Base-by-base conservation (phyloP, 2,113 vertebrate species). In the Morone saxatilis region DNA sequence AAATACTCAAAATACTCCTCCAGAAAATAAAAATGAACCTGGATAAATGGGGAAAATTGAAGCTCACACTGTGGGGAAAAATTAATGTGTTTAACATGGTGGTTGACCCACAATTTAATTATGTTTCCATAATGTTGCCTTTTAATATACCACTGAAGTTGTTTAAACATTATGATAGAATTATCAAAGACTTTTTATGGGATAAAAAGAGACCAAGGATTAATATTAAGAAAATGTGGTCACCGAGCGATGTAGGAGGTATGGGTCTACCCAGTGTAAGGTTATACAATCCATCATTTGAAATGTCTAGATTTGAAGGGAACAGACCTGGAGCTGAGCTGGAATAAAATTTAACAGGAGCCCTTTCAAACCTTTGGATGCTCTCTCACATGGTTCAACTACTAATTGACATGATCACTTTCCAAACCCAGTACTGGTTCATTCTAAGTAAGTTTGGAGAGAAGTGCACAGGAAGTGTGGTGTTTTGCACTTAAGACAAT, bases 101-200 rank as follows among this genome's bases (percentile, higher is more conserved):
- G 9, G 56, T 41, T 0, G 47, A n/a, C 0, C 38, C 36, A 43
- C 47, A 62, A 66, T 67, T 80, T 31, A 73, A 41, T 56, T 59
- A 57, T 68, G 19, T 77, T n/a, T 48, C 53, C 50, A 43, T 66
- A 69, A 57, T 80, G 78, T 47, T 80, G 14, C 40, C 59, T 17
- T 22, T 71, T 6, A 17, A 8, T 43, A 71, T 70, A 60, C 1
- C 47, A 4, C 56, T 14, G 20, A 19, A 51, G 3, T 4, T 78
- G 5, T 73, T 61, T 73, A 36, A 48, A 4, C 51, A 57, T 9
- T 72, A 7, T 14, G 45, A 47, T 47, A 47, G 45, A 47, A 47
- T 47, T 47, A 47, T 12, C 45, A 9, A 47, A 47, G 7, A 12
- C 45, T 47, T 47, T 47, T 4, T 47, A 4, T 47, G 1, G 45